Percentiles rank a stretch among this genome's conserved stretches.
Conservation (phyloP, 2,113 vertebrate species). For the Dipodomys merriami region DNA sequence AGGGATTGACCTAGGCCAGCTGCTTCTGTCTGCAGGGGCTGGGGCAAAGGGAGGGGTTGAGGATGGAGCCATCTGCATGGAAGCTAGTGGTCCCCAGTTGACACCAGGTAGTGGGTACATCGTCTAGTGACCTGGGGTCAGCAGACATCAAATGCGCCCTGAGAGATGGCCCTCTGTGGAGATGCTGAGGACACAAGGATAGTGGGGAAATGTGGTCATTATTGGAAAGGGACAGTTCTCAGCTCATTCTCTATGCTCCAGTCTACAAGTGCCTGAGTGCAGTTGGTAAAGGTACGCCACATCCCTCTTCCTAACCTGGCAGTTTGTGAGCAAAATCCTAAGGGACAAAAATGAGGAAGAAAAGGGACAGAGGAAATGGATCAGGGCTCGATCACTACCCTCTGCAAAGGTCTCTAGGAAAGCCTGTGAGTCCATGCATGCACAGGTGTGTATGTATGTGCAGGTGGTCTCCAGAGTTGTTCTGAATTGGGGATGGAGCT, state of each 20-base stretch:
- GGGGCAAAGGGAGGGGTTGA: not conserved
- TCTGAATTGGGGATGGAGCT: too few species aligned
- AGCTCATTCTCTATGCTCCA: not conserved
- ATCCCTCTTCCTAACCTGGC: not conserved
- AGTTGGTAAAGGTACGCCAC: not conserved
- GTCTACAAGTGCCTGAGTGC: not conserved
- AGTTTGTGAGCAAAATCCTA: not conserved
- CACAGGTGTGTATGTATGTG: accelerated
- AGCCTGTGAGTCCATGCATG: not conserved
- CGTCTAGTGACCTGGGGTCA: not conserved
- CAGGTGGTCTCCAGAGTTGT: not conserved
- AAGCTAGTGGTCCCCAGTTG: too few species aligned
- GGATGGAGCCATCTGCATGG: not conserved
- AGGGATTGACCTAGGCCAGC: not conserved
- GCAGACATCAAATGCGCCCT: not conserved
- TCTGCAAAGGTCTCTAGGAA: not conserved
- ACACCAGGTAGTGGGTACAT: not conserved
- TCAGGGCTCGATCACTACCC: not conserved
- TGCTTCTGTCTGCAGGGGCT: not conserved
- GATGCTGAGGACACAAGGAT: not conserved
- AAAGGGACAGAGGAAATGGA: not conserved
- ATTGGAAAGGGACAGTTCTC: not conserved
- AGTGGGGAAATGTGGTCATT: not conserved
- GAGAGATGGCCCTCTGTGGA: not conserved
- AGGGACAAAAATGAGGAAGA: too few species aligned